Conservation (phyloP, 1,140 invertebrate species). For the Chrysomallon squamiferum region DNA sequence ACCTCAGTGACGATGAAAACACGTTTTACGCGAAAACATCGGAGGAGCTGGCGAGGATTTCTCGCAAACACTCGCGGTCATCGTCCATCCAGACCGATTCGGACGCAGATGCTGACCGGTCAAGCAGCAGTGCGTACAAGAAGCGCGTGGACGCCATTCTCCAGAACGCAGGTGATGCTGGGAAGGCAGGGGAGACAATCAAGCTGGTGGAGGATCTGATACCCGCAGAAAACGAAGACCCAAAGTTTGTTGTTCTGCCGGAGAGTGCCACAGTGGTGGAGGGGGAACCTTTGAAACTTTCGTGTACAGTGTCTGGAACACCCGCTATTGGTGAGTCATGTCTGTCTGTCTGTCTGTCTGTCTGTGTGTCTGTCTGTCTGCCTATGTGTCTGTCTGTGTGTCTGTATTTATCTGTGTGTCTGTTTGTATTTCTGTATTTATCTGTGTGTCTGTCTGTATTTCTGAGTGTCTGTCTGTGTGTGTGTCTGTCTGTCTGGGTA, state of each 20-base stretch:
- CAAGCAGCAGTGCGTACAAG: background rate
- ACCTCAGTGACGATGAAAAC: slow-evolving; percentile 39
- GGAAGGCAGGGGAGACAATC: slow-evolving; percentile 4
- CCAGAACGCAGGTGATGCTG: background rate
- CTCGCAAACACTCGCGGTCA: slow-evolving; percentile 12
- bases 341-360: too few species aligned
- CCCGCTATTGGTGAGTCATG: slow-evolving; percentile 48
- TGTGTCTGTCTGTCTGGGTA: too few species aligned
- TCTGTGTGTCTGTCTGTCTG: too few species aligned
- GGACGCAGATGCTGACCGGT: slow-evolving; percentile 24
- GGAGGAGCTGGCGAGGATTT: slow-evolving; percentile 45
- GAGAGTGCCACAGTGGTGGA: slow-evolving; percentile 46
- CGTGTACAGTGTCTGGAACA: slow-evolving; percentile 48
- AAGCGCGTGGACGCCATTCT: background rate
- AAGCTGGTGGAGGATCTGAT: slow-evolving; percentile 42
- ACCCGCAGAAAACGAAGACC: slow-evolving; percentile 48
- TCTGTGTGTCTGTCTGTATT: too few species aligned
- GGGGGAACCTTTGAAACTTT: slow-evolving; percentile 53
- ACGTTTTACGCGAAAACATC: slow-evolving; percentile 48
- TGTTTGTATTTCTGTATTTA: too few species aligned
- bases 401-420: too few species aligned
- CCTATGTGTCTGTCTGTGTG: too few species aligned
- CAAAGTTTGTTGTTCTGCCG: slow-evolving; percentile 50
- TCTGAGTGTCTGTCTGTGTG: too few species aligned
- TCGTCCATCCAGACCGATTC: slow-evolving; percentile 19